A percentile compares a stretch with the other conserved stretches of the same genome.
Conservation (phyloP, 2,113 vertebrate genomes). For the Mastomys coucha region DNA sequence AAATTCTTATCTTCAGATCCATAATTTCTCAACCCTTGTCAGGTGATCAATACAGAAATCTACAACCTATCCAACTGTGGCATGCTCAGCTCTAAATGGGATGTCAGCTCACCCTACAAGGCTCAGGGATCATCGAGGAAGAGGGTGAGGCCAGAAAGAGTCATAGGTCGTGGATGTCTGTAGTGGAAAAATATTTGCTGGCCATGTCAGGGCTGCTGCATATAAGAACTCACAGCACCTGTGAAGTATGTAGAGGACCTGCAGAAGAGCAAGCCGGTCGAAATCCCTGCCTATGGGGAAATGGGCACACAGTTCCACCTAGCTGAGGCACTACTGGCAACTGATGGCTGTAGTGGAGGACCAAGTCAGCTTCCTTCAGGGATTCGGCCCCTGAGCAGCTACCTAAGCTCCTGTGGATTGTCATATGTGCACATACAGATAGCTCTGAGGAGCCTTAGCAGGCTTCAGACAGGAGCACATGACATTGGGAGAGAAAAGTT, state of each 20-base stretch:
- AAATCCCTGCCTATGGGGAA: not conserved
- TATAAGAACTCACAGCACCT: not conserved
- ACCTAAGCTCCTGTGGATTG: too few relatives aligned
- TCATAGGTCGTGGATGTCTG: not conserved
- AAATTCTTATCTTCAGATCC: too few relatives aligned
- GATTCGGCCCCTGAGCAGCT: not conserved
- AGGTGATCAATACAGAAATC: not conserved
- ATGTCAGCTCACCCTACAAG: not conserved
- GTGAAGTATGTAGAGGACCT: too few relatives aligned
- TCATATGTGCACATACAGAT: not conserved
- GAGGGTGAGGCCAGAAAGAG: not conserved
- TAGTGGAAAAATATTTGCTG: not conserved
- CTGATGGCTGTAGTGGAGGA: not conserved
- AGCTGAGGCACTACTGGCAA: not conserved
- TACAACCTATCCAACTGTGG: not conserved
- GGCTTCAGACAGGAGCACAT: not conserved
- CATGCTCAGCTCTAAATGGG: not conserved
- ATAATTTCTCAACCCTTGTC: not conserved
- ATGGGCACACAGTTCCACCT: too few relatives aligned
- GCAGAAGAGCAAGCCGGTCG: not conserved
- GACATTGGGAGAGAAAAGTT: not conserved
- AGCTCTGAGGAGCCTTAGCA: not conserved
- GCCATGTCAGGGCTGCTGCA: not conserved
- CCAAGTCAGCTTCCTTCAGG: not conserved
- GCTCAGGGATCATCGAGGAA: not conserved